Percentiles rank a stretch among this genome's conserved stretches.
Conservation (phyloP, 2,888 invertebrate genomes). For the Lydus trimaculatus region DNA sequence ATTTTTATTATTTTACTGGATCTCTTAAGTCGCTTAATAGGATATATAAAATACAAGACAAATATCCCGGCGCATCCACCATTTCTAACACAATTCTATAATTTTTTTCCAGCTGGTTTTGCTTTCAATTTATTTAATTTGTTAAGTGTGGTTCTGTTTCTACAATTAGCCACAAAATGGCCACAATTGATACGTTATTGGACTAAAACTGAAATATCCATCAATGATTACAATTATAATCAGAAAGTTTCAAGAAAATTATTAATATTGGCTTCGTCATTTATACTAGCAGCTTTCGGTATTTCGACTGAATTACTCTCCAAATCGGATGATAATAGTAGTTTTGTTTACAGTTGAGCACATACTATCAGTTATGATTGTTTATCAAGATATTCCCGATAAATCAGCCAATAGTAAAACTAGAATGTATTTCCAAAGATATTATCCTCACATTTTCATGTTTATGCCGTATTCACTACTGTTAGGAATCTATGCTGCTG, state of each 20-base stretch:
- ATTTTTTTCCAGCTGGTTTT: conserved; percentile 51
- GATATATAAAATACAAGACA: too few relatives aligned
- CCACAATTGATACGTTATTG: conserved; percentile 52
- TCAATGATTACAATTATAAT: conserved; percentile 29
- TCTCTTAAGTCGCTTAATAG: too few relatives aligned
- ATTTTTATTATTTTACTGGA: too few relatives aligned
- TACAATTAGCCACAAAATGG: conserved; percentile 62
- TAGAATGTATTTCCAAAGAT: conserved; percentile 27
- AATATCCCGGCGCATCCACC: neutral
- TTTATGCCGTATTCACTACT: conserved; percentile 59
- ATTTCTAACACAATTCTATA: neutral
- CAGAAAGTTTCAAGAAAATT: conserved; percentile 11
- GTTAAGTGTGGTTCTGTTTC: conserved; percentile 62
- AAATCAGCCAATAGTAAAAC: neutral
- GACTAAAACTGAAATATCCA: conserved; percentile 30
- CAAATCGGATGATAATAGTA: too few relatives aligned
- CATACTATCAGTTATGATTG: conserved; percentile 24
- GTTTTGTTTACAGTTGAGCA: conserved; percentile 39
- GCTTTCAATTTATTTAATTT: conserved; percentile 66
- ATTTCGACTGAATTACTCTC: neutral
- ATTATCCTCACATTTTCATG: conserved; percentile 62
- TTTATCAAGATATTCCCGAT: neutral
- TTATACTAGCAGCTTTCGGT: conserved; percentile 14
- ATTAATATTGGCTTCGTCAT: neutral
- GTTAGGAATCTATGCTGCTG: conserved; percentile 59